Base-by-base conservation (phyloP, 2,888 invertebrate species). In the Coecobrya sp. region DNA sequence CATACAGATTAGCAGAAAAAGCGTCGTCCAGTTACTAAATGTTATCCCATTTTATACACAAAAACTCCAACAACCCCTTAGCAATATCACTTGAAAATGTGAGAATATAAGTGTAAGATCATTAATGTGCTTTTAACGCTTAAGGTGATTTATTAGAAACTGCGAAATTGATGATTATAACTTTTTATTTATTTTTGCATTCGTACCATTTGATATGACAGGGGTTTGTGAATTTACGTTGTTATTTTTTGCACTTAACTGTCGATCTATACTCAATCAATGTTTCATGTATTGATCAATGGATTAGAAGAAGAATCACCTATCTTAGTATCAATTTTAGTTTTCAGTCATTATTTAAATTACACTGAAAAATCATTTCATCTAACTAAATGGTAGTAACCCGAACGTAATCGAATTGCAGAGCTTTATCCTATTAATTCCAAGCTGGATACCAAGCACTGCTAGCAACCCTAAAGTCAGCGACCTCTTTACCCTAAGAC, bases 381-480 rank as follows among this genome's bases (percentile, higher is more conserved):
- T n/a, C 42, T 2, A 16, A 55, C 30, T 95, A 97, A 22, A 97
- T 95, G 1, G 97, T 96, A 96, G 96, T 97, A 3, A 97, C 97
- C 95, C 96, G 96, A 4, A 98, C 96, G 94, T 97, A 97, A 94
- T 98, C 97, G 3, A 98, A 96, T 94, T 96, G 96, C 81, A 98
- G 95, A 0, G 96, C 96, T 73, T 96, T 96, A 30, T 97, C 96
- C 2, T 97, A 96, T 2, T 95, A 96, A 27, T 96, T 96, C 98
- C 98, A 98, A 1, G 97, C 97, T 0, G 96, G 96, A 79, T 96
- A 95, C 97, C 97, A 97, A 79, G 96, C 96, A n/a, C 96, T 96
- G 62, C 96, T 96, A 0, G 96, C 96, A 10, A 96, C 96, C 97
- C 97, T 98, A 96, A 98, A 98, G 92, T 97, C 96, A 7, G 96